Evolutionary conservation across 2,888 invertebrate genomes (phyloP).

Genomic region (Elegia similella): DNA sequence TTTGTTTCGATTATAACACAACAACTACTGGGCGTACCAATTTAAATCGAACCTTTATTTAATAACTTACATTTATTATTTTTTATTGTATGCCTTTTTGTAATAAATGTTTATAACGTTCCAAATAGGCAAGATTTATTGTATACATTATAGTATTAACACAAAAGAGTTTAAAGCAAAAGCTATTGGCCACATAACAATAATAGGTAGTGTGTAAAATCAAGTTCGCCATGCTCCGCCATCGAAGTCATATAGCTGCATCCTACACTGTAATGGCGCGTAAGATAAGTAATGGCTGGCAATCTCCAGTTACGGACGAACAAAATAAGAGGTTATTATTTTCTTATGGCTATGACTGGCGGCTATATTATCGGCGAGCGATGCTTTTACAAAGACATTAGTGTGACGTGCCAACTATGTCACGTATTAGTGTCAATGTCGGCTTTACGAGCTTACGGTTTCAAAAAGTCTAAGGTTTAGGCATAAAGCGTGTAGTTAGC

Average conservation of each 20-base stretch:
- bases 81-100: no score
- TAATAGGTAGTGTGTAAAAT: background rate
- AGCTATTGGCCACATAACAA: background rate
- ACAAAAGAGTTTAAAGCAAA: background rate
- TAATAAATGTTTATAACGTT: no score
- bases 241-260: conserved; percentile 10
- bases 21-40: no score
- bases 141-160: no score
- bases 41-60: no score
- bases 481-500: background rate
- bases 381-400: conserved; percentile 11
- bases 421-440: conserved; percentile 6
- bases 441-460: background rate
- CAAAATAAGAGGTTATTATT: conserved; percentile 14
- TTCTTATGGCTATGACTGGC: conserved; percentile 14
- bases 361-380: conserved; percentile 7
- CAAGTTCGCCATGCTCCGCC: conserved; percentile 5
- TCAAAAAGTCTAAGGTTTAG: background rate
- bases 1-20: no score
- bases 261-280: conserved; percentile 14
- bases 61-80: no score
- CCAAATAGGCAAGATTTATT: no score
- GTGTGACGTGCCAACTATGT: conserved; percentile 2
- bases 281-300: conserved; percentile 13
- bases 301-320: conserved; percentile 10